Evolutionary conservation across 2,888 invertebrate genomes (phyloP), one percentile per base, ranked within the genome.

Genomic region (Ctena decussata): DNA sequence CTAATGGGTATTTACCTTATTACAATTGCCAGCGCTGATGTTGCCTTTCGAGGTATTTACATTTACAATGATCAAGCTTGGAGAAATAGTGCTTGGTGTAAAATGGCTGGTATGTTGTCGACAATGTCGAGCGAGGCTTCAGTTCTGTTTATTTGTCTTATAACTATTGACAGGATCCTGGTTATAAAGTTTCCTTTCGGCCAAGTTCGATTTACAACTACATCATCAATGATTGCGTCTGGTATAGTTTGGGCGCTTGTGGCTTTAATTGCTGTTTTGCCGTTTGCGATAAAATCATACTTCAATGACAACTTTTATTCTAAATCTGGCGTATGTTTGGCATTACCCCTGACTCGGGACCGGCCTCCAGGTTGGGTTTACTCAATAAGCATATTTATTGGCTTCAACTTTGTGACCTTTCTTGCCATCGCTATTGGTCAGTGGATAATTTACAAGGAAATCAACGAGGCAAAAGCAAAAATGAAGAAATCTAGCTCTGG

Each of bases 151-250:
- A 95, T 97, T n/a, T 96, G 96, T 0, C 90, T 97, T 82, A 97
- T 97, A 80, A 97, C 97, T 0, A 96, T 97, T 96, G 97, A 97
- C 93, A 96, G 97, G n/a, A 96, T 97, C 90, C 96, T 97, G 86
- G 97, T 97, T 0, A 97, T 97, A 35, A 96, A 97, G 24, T 96
- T 96, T 86, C 97, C 97, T 18, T 95, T 97, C 73, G 96, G 87
- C 0, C 78, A 79, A 30, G 37, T 82, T 37, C 81, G 80, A 27
- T 92, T 95, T 44, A 92, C 88, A 18, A 35, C 87, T 3, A 81
- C 84, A 35, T 87, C 78, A 0, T 92, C 94, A 0, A 84, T 91
- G n/a, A 83, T 85, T 69, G 77, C 91, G 0, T 86, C 91, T 5
- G 30, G 70, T 0, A 24, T 84, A 0, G 87, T 91, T 0, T 95